Evolutionary conservation across 2,797 vertebrate genomes (phyloP).

Genomic region (Sarcoramphus papa): DNA sequence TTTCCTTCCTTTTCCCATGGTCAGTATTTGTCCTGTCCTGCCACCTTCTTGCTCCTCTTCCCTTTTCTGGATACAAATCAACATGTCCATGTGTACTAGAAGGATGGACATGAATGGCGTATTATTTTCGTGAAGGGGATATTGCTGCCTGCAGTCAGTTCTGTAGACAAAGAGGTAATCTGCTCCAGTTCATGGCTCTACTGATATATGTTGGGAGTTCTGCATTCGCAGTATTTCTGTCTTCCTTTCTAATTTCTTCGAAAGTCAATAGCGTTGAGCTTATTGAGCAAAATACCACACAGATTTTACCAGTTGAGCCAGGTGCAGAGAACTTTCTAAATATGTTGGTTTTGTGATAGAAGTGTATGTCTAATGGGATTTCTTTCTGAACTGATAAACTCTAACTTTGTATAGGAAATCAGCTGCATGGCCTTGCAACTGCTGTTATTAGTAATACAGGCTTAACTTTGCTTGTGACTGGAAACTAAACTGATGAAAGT

Average conservation of each 20-base stretch:
- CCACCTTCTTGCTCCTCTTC: not conserved
- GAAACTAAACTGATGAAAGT: not conserved
- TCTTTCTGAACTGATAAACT: not conserved
- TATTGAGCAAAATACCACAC: not conserved
- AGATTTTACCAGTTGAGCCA: not conserved
- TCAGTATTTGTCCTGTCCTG: not conserved
- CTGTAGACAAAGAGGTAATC: not conserved
- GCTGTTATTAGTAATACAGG: not conserved
- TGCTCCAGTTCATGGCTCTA: not conserved
- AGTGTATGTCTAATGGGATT: not conserved
- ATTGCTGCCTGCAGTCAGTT: not conserved
- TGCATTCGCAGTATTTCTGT: not conserved
- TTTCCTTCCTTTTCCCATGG: constrained; percentile 5
- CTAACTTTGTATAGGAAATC: not conserved
- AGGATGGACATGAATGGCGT: not conserved
- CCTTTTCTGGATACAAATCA: not conserved
- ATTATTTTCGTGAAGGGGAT: not conserved
- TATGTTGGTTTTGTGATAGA: not conserved
- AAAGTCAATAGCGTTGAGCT: not conserved
- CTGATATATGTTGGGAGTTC: not conserved
- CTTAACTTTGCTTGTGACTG: not conserved
- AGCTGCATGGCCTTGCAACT: not conserved
- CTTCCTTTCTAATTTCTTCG: not conserved
- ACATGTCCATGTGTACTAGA: not conserved
- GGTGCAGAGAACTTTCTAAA: not conserved